These are phyloP conservation scores for Cassiopea xamachana DNA, from an alignment of 30 jellyfish, hydroid and myxozoan genomes.

Conservation along the genomic window DNA sequence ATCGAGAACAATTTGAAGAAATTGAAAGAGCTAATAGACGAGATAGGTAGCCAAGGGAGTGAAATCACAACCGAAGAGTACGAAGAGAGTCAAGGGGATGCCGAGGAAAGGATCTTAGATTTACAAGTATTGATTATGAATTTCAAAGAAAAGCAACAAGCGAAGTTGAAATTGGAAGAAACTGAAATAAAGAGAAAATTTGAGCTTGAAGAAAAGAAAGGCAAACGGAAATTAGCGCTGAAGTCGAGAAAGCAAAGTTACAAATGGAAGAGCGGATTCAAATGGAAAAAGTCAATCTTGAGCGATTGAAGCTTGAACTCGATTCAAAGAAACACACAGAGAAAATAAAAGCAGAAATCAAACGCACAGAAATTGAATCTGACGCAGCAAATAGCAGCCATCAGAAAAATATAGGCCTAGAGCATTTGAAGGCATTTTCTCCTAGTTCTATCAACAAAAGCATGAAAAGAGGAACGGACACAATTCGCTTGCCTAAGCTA, in stretches of 20 bases:
- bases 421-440: neutral
- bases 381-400: neutral
- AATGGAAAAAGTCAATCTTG: neutral
- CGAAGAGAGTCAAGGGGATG: neutral
- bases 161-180: neutral
- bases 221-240: neutral
- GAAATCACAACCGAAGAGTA: neutral
- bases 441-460: neutral
- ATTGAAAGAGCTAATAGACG: neutral
- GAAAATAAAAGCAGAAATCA: neutral
- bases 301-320: neutral
- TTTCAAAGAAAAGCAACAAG: neutral
- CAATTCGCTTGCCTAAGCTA: conserved; percentile 17
- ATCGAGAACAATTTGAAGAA: neutral
- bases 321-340: neutral
- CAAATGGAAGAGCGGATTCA: neutral
- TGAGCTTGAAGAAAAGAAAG: neutral
- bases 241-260: neutral
- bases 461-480: neutral
- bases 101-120: neutral
- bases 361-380: neutral
- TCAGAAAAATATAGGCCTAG: neutral
- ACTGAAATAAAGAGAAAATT: neutral
- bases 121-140: neutral
- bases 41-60: neutral